A percentile compares a stretch with the other conserved stretches of the same genome.
These are phyloP conservation scores for Stenchaetothrips biformis DNA, from an alignment of 2,888 invertebrate genomes.

Conservation along the genomic window DNA sequence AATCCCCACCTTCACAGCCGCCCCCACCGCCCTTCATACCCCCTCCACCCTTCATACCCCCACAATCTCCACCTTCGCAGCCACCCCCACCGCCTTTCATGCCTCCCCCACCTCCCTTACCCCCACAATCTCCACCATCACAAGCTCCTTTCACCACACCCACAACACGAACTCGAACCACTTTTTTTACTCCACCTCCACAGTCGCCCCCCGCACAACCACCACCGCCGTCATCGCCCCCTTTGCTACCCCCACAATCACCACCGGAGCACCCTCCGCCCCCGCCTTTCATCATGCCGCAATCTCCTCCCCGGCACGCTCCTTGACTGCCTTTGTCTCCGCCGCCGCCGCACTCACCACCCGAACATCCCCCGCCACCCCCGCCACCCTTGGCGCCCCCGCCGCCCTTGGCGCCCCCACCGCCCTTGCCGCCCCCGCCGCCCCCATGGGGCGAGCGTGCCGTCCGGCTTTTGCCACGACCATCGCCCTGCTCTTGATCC, in stretches of 20 bases:
- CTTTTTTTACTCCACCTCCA: background rate
- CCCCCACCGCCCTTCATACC: constrained; percentile 4
- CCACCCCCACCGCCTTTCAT: background rate
- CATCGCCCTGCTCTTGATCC: too few relatives aligned
- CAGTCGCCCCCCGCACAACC: background rate
- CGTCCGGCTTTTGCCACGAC: background rate
- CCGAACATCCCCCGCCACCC: background rate
- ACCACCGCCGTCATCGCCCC: background rate
- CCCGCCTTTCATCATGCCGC: too few relatives aligned
- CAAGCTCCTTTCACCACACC: too few relatives aligned
- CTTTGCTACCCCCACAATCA: background rate
- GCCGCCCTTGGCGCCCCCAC: background rate
- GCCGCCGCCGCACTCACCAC: too few relatives aligned
- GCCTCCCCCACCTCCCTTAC: background rate
- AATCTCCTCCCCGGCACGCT: too few relatives aligned
- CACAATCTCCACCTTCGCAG: background rate
- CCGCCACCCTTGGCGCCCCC: background rate
- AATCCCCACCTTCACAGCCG: background rate
- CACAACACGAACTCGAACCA: too few relatives aligned
- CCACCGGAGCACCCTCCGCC: too few relatives aligned
- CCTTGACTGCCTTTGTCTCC: too few relatives aligned
- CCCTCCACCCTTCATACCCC: background rate
- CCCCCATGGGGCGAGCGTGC: background rate
- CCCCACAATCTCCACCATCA: background rate
- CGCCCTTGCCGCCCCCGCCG: too few relatives aligned